These are phyloP conservation scores for Noctilio leporinus DNA, from an alignment of 2,113 vertebrate species.

Conservation along the genomic window DNA sequence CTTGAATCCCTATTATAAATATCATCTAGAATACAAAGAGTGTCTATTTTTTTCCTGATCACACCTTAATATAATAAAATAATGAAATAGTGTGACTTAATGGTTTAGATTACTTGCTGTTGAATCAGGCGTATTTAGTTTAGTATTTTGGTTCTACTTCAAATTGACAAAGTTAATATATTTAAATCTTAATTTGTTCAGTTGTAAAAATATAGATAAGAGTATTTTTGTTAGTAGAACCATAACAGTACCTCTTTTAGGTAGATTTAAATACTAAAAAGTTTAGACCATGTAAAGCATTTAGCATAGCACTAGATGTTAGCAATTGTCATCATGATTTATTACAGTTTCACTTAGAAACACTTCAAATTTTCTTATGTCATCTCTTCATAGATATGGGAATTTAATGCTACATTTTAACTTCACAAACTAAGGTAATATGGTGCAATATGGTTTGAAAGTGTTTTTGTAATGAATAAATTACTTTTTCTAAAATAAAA, in stretches of 20 bases:
- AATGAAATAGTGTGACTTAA: neutral
- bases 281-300: neutral
- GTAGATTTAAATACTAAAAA: neutral
- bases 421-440: neutral
- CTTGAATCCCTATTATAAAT: neutral
- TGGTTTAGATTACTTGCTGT: neutral
- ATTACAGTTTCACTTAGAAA: neutral
- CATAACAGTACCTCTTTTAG: neutral
- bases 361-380: neutral
- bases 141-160: neutral
- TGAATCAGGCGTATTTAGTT: neutral
- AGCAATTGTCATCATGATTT: neutral
- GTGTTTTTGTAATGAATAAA: neutral
- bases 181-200: neutral
- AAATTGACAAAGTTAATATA: neutral
- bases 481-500: neutral
- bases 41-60: neutral
- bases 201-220: neutral
- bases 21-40: neutral
- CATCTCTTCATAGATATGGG: neutral
- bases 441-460: neutral
- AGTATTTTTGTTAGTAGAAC: neutral
- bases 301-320: neutral
- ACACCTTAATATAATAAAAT: neutral
- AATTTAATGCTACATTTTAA: constrained; percentile 5